phyloP scores from a whole-genome alignment of 1,140 invertebrate genomes.

The Platorchestia sp. region DNA sequence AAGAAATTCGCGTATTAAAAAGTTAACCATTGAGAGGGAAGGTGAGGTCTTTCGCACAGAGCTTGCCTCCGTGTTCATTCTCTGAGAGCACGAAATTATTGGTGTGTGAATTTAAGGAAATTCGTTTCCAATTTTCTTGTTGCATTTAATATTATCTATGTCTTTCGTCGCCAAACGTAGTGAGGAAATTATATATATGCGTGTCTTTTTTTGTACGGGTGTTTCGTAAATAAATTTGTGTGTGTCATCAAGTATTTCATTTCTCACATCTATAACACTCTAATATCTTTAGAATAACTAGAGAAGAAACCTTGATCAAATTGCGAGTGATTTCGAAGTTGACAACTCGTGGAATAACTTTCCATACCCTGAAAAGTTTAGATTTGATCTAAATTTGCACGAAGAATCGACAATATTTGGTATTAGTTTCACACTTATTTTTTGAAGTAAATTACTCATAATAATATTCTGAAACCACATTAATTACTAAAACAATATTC shows the following conservation, averaged over 20 bases:
- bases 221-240: constrained; percentile 50
- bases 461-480: too few relatives aligned
- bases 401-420: too few relatives aligned
- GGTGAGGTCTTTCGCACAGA: neutral
- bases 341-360: too few relatives aligned
- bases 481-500: too few relatives aligned
- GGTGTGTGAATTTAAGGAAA: neutral
- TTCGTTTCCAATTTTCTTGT: constrained; percentile 14
- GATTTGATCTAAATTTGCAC: too few relatives aligned
- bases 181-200: constrained; percentile 10
- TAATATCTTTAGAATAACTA: neutral
- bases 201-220: constrained; percentile 51
- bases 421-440: too few relatives aligned
- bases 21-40: neutral
- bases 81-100: neutral
- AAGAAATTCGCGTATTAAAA: neutral
- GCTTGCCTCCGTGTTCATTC: neutral
- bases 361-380: too few relatives aligned
- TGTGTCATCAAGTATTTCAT: neutral
- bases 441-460: too few relatives aligned
- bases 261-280: neutral
- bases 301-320: too few relatives aligned
- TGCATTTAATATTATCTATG: constrained; percentile 48
- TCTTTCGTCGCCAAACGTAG: constrained; percentile 50
- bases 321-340: too few relatives aligned